These are phyloP conservation scores for Lindbergichthys nudifrons DNA, from an alignment of 2,797 vertebrate genomes.

Conservation along the genomic window DNA sequence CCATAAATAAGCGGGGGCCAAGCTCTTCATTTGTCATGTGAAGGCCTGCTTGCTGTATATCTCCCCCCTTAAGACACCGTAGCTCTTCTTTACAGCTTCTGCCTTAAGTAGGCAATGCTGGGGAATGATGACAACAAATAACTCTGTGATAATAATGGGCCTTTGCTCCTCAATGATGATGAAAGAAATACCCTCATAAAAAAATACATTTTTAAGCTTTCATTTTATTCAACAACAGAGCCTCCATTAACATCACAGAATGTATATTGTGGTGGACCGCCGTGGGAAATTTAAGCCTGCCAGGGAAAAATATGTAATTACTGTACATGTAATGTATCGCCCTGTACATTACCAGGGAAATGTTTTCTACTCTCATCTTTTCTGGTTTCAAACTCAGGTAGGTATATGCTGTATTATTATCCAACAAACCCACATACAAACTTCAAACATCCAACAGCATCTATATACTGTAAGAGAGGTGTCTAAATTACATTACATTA, in stretches of 20 bases:
- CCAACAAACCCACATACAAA: background rate
- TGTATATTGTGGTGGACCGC: conserved; percentile 23
- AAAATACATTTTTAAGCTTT: conserved; percentile 67
- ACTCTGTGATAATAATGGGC: conserved; percentile 77
- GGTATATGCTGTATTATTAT: conserved; percentile 25
- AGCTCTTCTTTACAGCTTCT: conserved; percentile 79
- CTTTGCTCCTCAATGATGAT: conserved; percentile 66
- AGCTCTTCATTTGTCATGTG: conserved; percentile 78
- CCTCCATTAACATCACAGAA: conserved; percentile 48
- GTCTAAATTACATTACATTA: no score
- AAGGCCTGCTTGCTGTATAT: conserved; percentile 69
- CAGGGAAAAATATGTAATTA: conserved; percentile 48
- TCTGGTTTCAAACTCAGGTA: conserved; percentile 20
- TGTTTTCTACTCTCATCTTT: conserved; percentile 43
- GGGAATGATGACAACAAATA: conserved; percentile 78
- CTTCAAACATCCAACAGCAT: background rate
- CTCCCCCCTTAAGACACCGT: conserved; percentile 72
- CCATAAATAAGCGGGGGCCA: conserved; percentile 78
- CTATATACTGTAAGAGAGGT: no score
- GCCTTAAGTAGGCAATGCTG: conserved; percentile 70
- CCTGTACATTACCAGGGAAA: conserved; percentile 16
- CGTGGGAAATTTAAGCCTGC: conserved; percentile 39
- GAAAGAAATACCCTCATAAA: conserved; percentile 56
- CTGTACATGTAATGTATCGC: conserved; percentile 57
- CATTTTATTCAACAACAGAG: conserved; percentile 72